Base-by-base conservation (phyloP, 2,113 vertebrate species). In the Paramisgurnus dabryanus region DNA sequence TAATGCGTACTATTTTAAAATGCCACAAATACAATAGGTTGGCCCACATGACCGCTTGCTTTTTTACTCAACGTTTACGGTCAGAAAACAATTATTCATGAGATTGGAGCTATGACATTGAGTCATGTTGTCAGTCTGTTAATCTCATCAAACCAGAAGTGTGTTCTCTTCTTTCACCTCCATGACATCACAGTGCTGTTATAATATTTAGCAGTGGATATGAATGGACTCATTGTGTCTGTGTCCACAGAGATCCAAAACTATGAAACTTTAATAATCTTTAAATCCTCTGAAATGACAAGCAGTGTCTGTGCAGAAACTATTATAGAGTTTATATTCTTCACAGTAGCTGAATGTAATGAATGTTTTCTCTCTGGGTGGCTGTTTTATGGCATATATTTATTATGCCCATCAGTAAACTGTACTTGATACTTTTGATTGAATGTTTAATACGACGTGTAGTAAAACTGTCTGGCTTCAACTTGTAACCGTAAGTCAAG, bases 201-300 rank as follows among this genome's bases (percentile, higher is more conserved):
- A 49, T 61, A 80, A 17, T 50, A 39, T 63, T 79, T 71, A 85
- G 41, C 17, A 17, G 67, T 49, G 45, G 27, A 9, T 73, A 45
- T 78, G 69, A 85, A 82, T 65, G 70, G 71, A 49, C 39, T 43
- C 64, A 66, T 78, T 70, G 80, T 66, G 57, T 55, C 8, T 49
- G 17, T 15, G 6, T 55, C 58, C 11, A 2, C 55, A 8, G 70
- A 10, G 72, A 76, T 45, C 72, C 41, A 55, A 65, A 80, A 72
- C n/a, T 72, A n/a, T 64, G 47, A 68, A n/a, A 41, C 55, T 73
- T 55, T 43, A 39, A 11, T 70, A 34, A 64, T 55, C 11, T 45
- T 43, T 49, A 70, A 70, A 58, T 70, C 41, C 45, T 47, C 7
- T 47, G 8, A 47, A 57, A 57, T 58, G 55, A n/a, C 55, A n/a